Base-by-base conservation (phyloP, 2,888 invertebrate species). In the Cerastis leucographa region DNA sequence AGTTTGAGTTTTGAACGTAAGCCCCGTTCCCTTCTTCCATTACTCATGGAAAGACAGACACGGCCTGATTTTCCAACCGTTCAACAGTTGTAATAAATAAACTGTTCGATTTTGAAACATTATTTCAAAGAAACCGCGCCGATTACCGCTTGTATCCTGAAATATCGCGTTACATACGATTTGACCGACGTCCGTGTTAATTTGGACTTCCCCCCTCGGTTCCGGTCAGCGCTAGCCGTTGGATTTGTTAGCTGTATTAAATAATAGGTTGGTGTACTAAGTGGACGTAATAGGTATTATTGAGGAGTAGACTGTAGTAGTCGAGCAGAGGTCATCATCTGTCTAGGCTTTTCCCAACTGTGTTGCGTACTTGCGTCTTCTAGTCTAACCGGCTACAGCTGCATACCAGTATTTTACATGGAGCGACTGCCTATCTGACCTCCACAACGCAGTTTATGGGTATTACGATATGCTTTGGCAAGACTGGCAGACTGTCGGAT, bases 111-210 rank as follows among this genome's bases (percentile, higher is more conserved):
- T 71, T 80, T 69, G 19, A 64, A 83, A 68, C 62, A 51, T 49
- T 56, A 70, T 68, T 74, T 44, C 61, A 66, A 81, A 71, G 81
- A 74, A 84, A 84, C 82, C 22, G 42, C 56, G 35, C 1, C 74
- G 72, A 71, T 80, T 51, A 74, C 25, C 12, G 40, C n/a, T 61
- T 44, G 66, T 71, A 83, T 86, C 86, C 85, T 86, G 86, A 67
- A 62, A 73, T 74, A 80, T 74, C 76, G 46, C 64, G 77, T 62
- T 79, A 71, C 72, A 42, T 51, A 62, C 69, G 17, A n/a, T 54
- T 72, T 64, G 85, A 61, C 74, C 69, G 77, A 66, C 84, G 62
- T 51, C 19, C 61, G 40, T 29, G 64, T 73, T 85, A 69, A 83
- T 80, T 82, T 66, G 67, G 12, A 78, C 80, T 83, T 85, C 86